Evolutionary conservation across 2,888 invertebrate species (phyloP), one percentile per base, ranked within the genome.

Genomic region (Ichneumoninae sp.): DNA sequence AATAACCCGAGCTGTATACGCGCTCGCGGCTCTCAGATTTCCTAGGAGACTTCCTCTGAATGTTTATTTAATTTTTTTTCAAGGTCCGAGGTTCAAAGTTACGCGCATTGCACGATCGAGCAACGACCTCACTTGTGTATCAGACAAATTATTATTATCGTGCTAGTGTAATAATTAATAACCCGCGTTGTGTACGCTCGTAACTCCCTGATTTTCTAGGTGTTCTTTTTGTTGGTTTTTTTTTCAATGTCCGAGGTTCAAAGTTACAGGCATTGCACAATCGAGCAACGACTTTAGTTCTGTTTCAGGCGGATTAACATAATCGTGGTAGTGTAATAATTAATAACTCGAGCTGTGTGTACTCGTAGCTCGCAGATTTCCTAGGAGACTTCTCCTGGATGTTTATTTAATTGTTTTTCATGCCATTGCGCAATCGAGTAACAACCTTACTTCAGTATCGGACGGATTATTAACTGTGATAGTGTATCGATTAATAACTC

Each of bases 1-100:
- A 65, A 75, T 50, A 60, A 57, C 6, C 8, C 44, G 4, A 47
- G 44, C 13, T 47, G 13, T 57, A 6, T 10, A 40, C 40, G 2
- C n/a, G 52, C 19, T 52, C 10, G 57, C 4, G 2, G 54, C 54
- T 22, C 33, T 30, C 47, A 13, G 19, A 74, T 74, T 74, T 60
- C 60, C 57, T 40, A n/a, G 57, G 16, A n/a, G 44, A 63, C 54
- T 10, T 63, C 10, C 26, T 74, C 47, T 10, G 33, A 6, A n/a
- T n/a, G 22, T 22, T 22, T 54, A 54, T 22, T 0, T 54, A 19
- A 0, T 36, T 19, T 36, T 36, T 50, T 36, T 65, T 74, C 74
- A 50, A 74, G 50, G 44, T 22, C 13, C 36, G 40, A 57, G 57
- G 54, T 73, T 57, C 57, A 57, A 57, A 73, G 71, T 26, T 71